Conservation (phyloP, 2,888 invertebrate genomes). For the Ferrisia virgata region DNA sequence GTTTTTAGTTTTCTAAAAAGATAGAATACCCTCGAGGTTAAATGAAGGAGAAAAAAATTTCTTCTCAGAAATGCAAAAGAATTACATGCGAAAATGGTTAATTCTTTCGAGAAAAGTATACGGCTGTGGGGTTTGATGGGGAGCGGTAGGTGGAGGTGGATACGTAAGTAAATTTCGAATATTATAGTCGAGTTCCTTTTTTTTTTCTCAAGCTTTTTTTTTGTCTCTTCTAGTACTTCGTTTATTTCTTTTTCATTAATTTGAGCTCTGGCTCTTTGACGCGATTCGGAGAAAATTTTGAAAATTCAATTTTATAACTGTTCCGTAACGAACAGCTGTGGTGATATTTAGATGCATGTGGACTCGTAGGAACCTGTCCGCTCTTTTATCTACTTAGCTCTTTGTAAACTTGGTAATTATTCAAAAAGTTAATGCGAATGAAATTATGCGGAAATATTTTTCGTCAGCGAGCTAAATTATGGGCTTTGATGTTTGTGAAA, state of each 20-base stretch:
- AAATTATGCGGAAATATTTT: neutral
- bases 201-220: neutral
- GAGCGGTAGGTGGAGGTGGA: neutral
- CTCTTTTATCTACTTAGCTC: neutral
- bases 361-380: neutral
- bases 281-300: neutral
- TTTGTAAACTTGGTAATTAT: neutral
- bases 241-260: neutral
- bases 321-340: neutral
- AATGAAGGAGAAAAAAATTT: neutral
- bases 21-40: conserved; percentile 14
- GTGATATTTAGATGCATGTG: neutral
- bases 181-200: neutral
- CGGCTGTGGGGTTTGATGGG: no score
- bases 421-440: neutral
- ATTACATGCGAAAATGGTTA: neutral
- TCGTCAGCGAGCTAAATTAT: neutral
- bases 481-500: neutral
- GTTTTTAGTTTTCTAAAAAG: neutral
- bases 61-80: neutral
- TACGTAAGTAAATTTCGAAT: neutral
- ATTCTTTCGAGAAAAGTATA: neutral
- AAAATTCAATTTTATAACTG: neutral
- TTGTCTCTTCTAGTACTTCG: neutral
- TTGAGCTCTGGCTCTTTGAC: neutral